A percentile compares a stretch with the other conserved stretches of the same genome.
phyloP scores from a whole-genome alignment of 2,888 invertebrate species.

The Salticus scenicus region DNA sequence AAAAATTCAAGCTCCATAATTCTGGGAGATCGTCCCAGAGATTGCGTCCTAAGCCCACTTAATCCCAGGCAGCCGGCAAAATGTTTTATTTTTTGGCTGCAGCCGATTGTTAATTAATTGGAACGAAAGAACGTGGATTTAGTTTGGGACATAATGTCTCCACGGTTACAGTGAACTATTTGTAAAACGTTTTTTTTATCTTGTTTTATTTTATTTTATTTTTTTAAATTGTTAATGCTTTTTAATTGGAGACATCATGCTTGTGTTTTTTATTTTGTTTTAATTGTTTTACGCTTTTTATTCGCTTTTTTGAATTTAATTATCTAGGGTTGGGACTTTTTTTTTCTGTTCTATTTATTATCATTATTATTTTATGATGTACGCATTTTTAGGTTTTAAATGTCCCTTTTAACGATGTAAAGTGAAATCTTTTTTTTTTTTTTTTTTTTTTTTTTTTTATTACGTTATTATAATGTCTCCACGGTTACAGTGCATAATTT shows the following conservation, averaged over 20 bases:
- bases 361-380: too few relatives aligned
- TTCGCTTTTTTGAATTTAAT: too few relatives aligned
- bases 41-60: background rate
- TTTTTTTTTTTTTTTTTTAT: too few relatives aligned
- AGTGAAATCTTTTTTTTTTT: too few relatives aligned
- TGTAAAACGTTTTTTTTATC: background rate
- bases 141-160: background rate
- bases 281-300: too few relatives aligned
- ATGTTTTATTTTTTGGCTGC: conserved; percentile 3
- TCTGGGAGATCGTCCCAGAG: background rate
- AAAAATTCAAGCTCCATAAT: background rate
- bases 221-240: too few relatives aligned
- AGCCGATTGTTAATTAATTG: conserved; percentile 17
- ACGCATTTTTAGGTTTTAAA: too few relatives aligned
- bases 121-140: background rate
- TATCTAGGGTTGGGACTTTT: too few relatives aligned
- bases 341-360: too few relatives aligned
- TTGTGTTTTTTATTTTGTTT: background rate
- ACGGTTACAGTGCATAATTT: background rate
- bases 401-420: too few relatives aligned
- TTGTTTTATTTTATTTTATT: too few relatives aligned
- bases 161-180: background rate
- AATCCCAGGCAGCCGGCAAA: background rate
- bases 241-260: background rate
- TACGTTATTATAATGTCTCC: background rate